Percentiles rank a stretch among this genome's conserved stretches.
Conservation (phyloP, 2,113 vertebrate genomes). For the Hassar affinis region DNA sequence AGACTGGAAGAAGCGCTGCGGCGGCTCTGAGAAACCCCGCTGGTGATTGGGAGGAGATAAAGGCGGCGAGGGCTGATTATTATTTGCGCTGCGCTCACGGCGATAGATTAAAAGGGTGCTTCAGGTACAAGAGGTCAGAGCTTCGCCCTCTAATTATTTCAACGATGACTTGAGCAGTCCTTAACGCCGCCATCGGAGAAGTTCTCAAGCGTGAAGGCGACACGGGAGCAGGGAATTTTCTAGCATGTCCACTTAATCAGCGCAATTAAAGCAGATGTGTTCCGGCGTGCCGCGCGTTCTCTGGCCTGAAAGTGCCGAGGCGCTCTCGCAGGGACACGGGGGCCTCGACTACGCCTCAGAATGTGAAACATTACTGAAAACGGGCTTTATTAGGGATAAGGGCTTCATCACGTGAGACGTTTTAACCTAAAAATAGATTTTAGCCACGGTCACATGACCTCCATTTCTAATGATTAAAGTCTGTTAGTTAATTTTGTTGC, state of each 20-base stretch:
- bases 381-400: too few relatives aligned
- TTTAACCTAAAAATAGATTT: neutral
- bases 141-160: constrained; percentile 51
- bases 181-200: constrained; percentile 31
- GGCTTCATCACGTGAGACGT: too few relatives aligned
- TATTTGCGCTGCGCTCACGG: constrained; percentile 32
- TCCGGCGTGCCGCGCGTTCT: constrained; percentile 9
- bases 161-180: constrained; percentile 45
- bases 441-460: neutral
- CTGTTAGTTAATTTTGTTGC: neutral
- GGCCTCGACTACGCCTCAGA: too few relatives aligned
- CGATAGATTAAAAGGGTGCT: constrained; percentile 50
- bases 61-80: constrained; percentile 32
- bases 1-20: neutral
- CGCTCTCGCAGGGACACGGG: neutral
- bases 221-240: constrained; percentile 33
- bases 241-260: constrained; percentile 45
- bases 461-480: neutral
- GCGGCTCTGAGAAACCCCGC: neutral
- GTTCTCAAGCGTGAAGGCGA: constrained; percentile 27
- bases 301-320: neutral
- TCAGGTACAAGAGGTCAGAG: constrained; percentile 50
- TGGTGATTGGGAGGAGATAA: constrained; percentile 37
- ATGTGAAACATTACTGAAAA: too few relatives aligned
- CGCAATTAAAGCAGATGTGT: constrained; percentile 38